Evolutionary conservation across 2,888 invertebrate genomes (phyloP).

Genomic region (Diadegma fenestrale): DNA sequence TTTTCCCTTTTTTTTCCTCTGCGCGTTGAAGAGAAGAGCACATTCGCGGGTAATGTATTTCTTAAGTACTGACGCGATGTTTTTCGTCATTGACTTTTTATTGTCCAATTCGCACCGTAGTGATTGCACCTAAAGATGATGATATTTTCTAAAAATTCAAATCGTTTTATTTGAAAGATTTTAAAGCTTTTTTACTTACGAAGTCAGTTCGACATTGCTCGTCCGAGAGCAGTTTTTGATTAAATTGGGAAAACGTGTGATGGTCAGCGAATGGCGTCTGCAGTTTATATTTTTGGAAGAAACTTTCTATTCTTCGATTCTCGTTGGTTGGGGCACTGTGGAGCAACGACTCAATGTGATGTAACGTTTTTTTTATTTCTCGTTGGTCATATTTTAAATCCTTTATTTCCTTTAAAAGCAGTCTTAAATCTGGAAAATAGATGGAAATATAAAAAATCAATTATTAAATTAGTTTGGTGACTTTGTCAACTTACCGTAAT

Average conservation of each 20-base stretch:
- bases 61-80: conserved; percentile 9
- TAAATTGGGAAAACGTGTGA: conserved; percentile 3
- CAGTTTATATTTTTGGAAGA: conserved; percentile 24
- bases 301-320: conserved; percentile 2
- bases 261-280: conserved; percentile 12
- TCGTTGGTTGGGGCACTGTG: no score
- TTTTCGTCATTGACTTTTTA: conserved; percentile 26
- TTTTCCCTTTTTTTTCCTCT: conserved; percentile 28
- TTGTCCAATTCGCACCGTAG: conserved; percentile 1
- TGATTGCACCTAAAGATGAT: conserved; percentile 24
- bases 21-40: conserved; percentile 42
- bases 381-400: no score
- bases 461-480: not conserved
- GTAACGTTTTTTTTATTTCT: no score
- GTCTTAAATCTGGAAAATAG: not conserved
- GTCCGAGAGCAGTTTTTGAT: conserved; percentile 16
- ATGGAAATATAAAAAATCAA: not conserved
- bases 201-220: conserved; percentile 27
- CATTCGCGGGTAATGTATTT: conserved; percentile 25
- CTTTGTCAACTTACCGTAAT: conserved; percentile 16
- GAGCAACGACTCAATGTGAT: no score
- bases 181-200: conserved; percentile 4
- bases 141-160: not conserved
- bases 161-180: not conserved
- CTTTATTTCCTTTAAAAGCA: no score